phyloP scores from a whole-genome alignment of 2,113 vertebrate genomes.

The Eolophus roseicapilla region DNA sequence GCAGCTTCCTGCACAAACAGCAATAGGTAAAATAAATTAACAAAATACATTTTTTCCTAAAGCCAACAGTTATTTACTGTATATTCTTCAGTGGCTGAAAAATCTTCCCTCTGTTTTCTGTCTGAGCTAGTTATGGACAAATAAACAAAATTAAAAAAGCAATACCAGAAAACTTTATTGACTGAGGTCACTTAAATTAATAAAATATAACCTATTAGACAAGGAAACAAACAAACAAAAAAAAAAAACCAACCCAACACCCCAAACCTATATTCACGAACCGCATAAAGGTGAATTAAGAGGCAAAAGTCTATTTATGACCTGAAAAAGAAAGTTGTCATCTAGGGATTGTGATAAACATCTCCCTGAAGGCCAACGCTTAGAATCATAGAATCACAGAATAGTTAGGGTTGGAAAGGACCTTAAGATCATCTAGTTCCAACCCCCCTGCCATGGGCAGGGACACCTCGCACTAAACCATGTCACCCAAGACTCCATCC shows the following conservation, averaged over 20 bases:
- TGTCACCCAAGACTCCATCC: neutral
- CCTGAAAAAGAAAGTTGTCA: neutral
- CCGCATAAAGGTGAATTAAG: neutral
- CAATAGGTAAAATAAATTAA: neutral
- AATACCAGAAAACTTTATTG: neutral
- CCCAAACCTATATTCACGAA: neutral
- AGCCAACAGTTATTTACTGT: neutral
- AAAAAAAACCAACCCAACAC: too few relatives aligned
- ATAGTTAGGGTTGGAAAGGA: too few relatives aligned
- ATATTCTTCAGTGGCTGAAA: neutral
- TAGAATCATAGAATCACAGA: neutral
- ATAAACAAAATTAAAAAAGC: neutral
- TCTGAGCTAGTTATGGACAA: neutral
- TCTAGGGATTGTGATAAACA: neutral
- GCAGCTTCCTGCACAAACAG: neutral
- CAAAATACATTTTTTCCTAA: neutral
- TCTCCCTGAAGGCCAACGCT: neutral
- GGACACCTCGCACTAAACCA: neutral
- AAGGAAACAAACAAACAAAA: neutral
- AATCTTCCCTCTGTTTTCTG: neutral
- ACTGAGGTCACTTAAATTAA: neutral
- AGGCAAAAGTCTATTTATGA: neutral
- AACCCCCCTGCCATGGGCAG: too few relatives aligned
- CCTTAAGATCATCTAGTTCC: too few relatives aligned
- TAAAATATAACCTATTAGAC: neutral